Evolutionary conservation across 2,888 invertebrate genomes (phyloP).

Genomic region (Mesorhabditis spiculigera): DNA sequence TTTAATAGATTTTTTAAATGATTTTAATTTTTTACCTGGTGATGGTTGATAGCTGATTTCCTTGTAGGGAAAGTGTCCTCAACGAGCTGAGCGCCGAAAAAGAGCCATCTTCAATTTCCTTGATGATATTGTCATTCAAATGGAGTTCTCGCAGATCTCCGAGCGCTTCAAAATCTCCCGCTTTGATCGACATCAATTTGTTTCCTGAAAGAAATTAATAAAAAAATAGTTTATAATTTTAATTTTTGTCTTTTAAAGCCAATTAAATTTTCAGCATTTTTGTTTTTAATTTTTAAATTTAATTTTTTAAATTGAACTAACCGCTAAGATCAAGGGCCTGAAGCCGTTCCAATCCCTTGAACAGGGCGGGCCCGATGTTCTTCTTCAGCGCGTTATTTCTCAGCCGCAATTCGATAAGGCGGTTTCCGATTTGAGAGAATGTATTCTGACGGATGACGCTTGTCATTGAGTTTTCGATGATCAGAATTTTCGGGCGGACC

Average conservation of each 20-base stretch:
- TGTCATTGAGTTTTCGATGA: slow-evolving; percentile 35
- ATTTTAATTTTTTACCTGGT: slow-evolving; percentile 22
- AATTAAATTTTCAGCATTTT: neutral
- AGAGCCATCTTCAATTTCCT: slow-evolving; percentile 35
- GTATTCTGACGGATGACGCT: slow-evolving; percentile 34
- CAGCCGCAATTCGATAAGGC: slow-evolving; percentile 33
- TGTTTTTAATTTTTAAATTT: neutral
- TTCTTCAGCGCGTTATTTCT: slow-evolving; percentile 44
- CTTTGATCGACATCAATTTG: slow-evolving; percentile 56
- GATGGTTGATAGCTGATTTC: slow-evolving; percentile 57
- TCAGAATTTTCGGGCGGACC: slow-evolving; percentile 32
- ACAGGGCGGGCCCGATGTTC: slow-evolving; percentile 30
- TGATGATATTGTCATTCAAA: slow-evolving; percentile 34
- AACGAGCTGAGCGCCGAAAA: slow-evolving; percentile 37
- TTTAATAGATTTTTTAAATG: slow-evolving; percentile 7
- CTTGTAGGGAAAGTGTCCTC: slow-evolving; percentile 58
- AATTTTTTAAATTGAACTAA: slow-evolving; percentile 9
- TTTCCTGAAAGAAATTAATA: slow-evolving; percentile 60
- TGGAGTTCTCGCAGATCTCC: slow-evolving; percentile 52
- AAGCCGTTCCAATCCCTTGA: slow-evolving; percentile 32
- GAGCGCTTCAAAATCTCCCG: slow-evolving; percentile 55
- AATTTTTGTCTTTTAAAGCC: neutral
- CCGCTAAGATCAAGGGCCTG: slow-evolving; percentile 39
- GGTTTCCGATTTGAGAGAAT: slow-evolving; percentile 26
- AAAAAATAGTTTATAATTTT: slow-evolving; percentile 26